Evolutionary conservation across 2,113 vertebrate genomes (phyloP).

Genomic region (Cricetomys ansorgei): DNA sequence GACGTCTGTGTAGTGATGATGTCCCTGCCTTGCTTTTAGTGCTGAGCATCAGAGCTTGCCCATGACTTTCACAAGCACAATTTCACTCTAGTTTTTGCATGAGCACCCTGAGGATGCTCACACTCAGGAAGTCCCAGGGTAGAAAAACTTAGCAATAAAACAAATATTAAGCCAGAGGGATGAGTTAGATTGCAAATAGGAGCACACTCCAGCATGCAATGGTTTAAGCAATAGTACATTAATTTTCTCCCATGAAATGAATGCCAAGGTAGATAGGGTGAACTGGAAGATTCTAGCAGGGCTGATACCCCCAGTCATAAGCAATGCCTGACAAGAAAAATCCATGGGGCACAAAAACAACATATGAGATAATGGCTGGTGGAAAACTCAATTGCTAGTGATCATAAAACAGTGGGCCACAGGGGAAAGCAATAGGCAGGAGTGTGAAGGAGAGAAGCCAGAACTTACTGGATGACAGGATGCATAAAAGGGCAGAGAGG

Average conservation of each 20-base stretch:
- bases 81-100: neutral
- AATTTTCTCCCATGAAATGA: neutral
- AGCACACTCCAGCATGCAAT: neutral
- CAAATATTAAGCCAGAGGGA: accelerated
- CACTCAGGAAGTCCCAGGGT: neutral
- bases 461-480: accelerated
- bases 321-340: neutral
- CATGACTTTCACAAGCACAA: neutral
- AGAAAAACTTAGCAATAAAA: neutral
- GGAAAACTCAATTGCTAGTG: neutral
- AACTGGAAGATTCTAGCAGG: neutral
- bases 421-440: accelerated
- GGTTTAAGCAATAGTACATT: neutral
- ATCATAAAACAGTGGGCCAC: neutral
- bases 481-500: accelerated
- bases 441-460: neutral
- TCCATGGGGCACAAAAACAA: accelerated
- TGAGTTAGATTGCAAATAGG: neutral
- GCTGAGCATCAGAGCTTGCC: neutral
- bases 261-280: neutral
- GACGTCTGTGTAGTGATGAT: accelerated
- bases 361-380: accelerated
- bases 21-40: neutral
- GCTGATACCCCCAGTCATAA: accelerated
- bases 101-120: neutral